Evolutionary conservation across 2,888 invertebrate species (phyloP).

Genomic region (Tachystola acroxantha): DNA sequence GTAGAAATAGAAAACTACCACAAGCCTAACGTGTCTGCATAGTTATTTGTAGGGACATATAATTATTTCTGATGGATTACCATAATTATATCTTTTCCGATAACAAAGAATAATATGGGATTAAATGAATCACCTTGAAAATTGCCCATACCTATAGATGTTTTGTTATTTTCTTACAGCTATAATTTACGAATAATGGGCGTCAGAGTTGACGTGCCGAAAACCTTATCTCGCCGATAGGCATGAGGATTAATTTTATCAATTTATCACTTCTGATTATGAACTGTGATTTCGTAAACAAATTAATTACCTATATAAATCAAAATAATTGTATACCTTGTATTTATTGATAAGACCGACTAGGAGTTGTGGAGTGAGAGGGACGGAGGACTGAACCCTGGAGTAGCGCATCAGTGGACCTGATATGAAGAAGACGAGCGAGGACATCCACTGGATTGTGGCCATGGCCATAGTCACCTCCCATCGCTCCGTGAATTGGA

Average conservation of each 20-base stretch:
- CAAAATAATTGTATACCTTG: too few species aligned
- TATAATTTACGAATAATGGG: too few species aligned
- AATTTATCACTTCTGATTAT: constrained; percentile 2
- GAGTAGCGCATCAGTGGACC: constrained; percentile 31
- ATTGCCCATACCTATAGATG: too few species aligned
- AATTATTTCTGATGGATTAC: too few species aligned
- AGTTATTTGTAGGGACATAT: too few species aligned
- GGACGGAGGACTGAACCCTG: constrained; percentile 33
- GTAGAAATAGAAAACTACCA: too few species aligned
- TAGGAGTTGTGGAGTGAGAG: constrained; percentile 28
- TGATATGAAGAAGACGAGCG: constrained; percentile 30
- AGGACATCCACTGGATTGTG: constrained; percentile 43
- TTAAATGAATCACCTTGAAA: too few species aligned
- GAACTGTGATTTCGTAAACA: constrained; percentile 6
- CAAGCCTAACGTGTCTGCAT: too few species aligned
- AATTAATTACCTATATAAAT: background rate
- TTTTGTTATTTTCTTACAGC: too few species aligned
- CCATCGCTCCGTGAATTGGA: constrained; percentile 20
- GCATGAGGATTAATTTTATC: background rate
- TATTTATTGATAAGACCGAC: constrained; percentile 37
- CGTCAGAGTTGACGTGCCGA: background rate
- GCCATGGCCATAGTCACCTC: constrained; percentile 29
- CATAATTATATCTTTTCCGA: too few species aligned
- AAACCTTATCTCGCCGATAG: too few species aligned
- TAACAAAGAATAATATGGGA: too few species aligned